Evolutionary conservation across 2,797 vertebrate species (phyloP), one percentile per base, ranked within the genome.

Genomic region (Falco columbarius): DNA sequence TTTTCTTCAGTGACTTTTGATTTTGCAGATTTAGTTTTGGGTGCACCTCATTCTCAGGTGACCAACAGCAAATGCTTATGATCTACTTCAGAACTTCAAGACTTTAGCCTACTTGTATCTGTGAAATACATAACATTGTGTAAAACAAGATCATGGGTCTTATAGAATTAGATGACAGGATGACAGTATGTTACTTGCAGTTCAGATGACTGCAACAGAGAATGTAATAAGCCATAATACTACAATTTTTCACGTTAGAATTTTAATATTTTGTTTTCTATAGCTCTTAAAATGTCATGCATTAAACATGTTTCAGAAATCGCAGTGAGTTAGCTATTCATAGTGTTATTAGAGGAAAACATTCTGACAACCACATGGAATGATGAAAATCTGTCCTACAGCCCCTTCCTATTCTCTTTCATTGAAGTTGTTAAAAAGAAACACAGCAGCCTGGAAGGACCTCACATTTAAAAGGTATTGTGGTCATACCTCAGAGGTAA

Each of bases 161-260:
- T 95, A 92, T 3, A 95, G 91, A 95, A 82, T 56, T 44, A 91
- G 77, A 72, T 97, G 97, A 97, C 92, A 97, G 76, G 51, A 93
- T 97, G 95, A 96, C 93, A 98, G 88, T 89, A 84, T 1, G 70
- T 97, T 98, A 97, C 95, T 98, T 95, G 97, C 91, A 96, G 94
- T 98, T 97, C 95, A 98, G 81, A 96, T 95, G 90, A 86, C 81
- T 94, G 93, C 67, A 94, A 76, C 93, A 90, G 80, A 90, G 88
- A 95, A 97, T 91, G 93, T 97, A 98, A 98, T 98, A 97, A 98
- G 77, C 93, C 97, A 86, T 97, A 97, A 97, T 97, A 76, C 88
- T 94, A 95, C 97, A 97, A 97, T 97, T 98, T 98, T 98, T 97
- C 95, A 97, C 22, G 77, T 96, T 97, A 89, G 89, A 97, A 97